Evolutionary conservation across 2,797 vertebrate species (phyloP), one percentile per base, ranked within the genome.

Genomic region (Xiphophorus birchmanni): DNA sequence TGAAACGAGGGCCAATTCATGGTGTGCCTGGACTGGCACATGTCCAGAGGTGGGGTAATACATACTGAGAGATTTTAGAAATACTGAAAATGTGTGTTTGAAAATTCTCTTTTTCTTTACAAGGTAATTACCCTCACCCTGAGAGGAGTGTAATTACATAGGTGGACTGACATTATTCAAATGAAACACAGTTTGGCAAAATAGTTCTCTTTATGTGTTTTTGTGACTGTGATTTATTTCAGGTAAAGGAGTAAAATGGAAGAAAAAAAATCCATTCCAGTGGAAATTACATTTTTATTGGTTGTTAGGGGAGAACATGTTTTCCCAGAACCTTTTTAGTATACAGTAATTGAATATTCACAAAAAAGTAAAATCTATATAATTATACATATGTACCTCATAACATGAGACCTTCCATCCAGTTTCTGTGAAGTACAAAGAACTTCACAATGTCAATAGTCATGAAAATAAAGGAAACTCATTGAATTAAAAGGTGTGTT

Each of bases 141-240:
- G 80, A 88, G 87, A 89, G 87, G 88, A 88, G 80, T 79, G 82
- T 86, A 90, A 93, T 92, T 90, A 89, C 87, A 74, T 81, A 89
- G 89, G 89, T 90, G 82, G 80, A 77, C 75, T 79, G 79, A 82
- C 79, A 86, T 88, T 86, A 88, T 92, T 90, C 78, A 89, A 90
- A 89, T 86, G 80, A 80, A 87, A 83, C 85, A 74, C 74, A 78
- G 83, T 90, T 89, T 78, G 82, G 84, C 60, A 80, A 83, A 88
- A 80, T 75, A 80, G 82, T 88, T 88, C 75, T 89, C 58, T 87
- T 80, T 78, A 56, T 76, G 45, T 82, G 29, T 73, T 77, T 73
- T 74, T 77, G 37, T 72, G 48, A 32, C 40, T 54, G 47, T 40
- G n/a, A 35, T 67, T 40, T n/a, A 5, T 37, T 52, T 40, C 18